phyloP scores from a whole-genome alignment of 2,797 vertebrate genomes.

The Sebastes cheni region DNA sequence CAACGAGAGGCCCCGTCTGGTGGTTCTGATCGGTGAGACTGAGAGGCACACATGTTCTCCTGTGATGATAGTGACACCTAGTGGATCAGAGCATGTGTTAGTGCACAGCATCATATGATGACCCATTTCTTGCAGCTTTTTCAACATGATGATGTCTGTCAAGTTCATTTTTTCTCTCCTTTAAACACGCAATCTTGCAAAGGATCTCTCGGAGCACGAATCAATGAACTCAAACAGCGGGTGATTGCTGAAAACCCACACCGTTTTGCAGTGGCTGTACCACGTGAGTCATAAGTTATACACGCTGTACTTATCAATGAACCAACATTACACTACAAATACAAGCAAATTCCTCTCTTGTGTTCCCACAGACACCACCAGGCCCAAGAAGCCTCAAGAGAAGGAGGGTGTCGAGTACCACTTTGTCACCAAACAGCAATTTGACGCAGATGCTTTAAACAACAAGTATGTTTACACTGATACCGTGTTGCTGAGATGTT shows the following conservation, averaged over 20 bases:
- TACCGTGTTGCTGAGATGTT: too few relatives aligned
- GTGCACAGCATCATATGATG: too few relatives aligned
- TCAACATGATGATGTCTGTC: background rate
- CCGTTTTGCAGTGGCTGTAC: conserved; percentile 92
- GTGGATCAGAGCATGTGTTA: conserved; percentile 22
- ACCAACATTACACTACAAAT: background rate
- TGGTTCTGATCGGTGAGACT: conserved; percentile 92
- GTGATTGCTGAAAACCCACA: conserved; percentile 94
- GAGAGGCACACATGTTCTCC: background rate
- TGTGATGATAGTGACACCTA: conserved; percentile 41
- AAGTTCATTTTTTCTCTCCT: background rate
- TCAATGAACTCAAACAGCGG: conserved; percentile 95
- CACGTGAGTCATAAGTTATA: conserved; percentile 84
- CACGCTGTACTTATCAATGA: too few relatives aligned
- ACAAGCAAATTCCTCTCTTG: background rate
- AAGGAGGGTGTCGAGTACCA: conserved; percentile 96
- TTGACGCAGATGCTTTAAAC: conserved; percentile 90
- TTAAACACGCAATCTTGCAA: background rate
- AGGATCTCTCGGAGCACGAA: conserved; percentile 92
- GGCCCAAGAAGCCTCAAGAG: conserved; percentile 93
- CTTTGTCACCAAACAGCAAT: conserved; percentile 93
- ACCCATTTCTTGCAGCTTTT: background rate
- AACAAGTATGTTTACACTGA: conserved; percentile 87
- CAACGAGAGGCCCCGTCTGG: conserved; percentile 88
- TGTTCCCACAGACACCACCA: conserved; percentile 87